Percentiles rank a stretch among this genome's conserved stretches.
Evolutionary conservation across 2,888 invertebrate species (phyloP).

Genomic region (Germaria angustata): DNA sequence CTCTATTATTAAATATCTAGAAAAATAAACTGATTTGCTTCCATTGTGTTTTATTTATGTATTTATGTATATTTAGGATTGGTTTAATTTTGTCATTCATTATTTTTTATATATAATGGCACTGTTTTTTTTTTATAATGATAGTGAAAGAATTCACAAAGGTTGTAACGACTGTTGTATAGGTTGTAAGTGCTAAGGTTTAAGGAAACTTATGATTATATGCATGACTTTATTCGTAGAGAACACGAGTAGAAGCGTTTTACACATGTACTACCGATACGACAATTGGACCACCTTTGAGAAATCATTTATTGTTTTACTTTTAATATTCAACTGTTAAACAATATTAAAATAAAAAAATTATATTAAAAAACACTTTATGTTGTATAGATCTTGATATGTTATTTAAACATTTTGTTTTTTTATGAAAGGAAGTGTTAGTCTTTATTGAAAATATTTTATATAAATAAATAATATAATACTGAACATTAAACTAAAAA

Average conservation of each 20-base stretch:
- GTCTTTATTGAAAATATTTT: too few relatives aligned
- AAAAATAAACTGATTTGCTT: slow-evolving; percentile 75
- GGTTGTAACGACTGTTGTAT: too few relatives aligned
- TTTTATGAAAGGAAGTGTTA: neutral
- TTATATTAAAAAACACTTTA: neutral
- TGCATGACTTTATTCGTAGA: too few relatives aligned
- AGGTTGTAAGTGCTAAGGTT: too few relatives aligned
- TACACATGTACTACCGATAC: too few relatives aligned
- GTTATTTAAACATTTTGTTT: slow-evolving; percentile 68
- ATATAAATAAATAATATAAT: too few relatives aligned
- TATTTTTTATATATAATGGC: slow-evolving; percentile 63
- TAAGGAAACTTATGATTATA: too few relatives aligned
- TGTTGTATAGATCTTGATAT: slow-evolving; percentile 55
- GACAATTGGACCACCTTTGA: too few relatives aligned
- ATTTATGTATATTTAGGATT: slow-evolving; percentile 58
- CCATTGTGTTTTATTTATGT: slow-evolving; percentile 57
- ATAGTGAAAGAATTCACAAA: neutral
- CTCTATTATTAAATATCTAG: slow-evolving; percentile 75
- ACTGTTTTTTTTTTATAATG: slow-evolving; percentile 60
- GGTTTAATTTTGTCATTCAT: slow-evolving; percentile 52
- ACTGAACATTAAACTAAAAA: too few relatives aligned
- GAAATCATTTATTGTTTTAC: neutral
- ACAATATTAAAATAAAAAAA: neutral
- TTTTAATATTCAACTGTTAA: slow-evolving; percentile 21
- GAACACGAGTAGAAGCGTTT: too few relatives aligned